A percentile compares a stretch with the other conserved stretches of the same genome.
Evolutionary conservation across 1,140 invertebrate species (phyloP).

Genomic region (Drosophila biarmipes): DNA sequence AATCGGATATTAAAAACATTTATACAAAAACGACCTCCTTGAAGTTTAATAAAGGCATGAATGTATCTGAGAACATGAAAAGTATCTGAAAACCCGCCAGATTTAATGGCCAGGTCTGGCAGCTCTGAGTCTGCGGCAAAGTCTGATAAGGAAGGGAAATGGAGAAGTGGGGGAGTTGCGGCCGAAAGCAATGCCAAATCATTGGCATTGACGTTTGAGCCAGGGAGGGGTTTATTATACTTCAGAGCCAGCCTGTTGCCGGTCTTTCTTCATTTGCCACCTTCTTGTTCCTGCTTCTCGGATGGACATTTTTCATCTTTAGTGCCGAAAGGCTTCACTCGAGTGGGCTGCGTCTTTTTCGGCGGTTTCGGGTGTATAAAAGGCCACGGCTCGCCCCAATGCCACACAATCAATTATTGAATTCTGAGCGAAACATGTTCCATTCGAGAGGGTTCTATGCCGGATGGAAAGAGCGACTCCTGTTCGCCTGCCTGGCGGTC

Average conservation of each 20-base stretch:
- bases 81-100: background rate
- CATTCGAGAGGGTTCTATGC: conserved; percentile 3
- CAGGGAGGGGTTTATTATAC: conserved; percentile 50
- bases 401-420: conserved; percentile 64
- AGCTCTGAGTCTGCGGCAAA: background rate
- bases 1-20: too few relatives aligned
- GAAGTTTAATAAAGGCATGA: too few relatives aligned
- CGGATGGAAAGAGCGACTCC: background rate
- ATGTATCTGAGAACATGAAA: too few relatives aligned
- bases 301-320: conserved; percentile 46
- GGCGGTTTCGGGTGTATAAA: conserved; percentile 45
- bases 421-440: conserved; percentile 35
- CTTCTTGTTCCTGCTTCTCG: conserved; percentile 1
- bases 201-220: conserved; percentile 46
- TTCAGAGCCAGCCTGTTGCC: conserved; percentile 39
- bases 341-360: conserved; percentile 21
- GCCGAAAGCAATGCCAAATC: conserved; percentile 46
- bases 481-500: conserved; percentile 7
- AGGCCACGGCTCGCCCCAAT: conserved; percentile 20
- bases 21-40: too few relatives aligned
- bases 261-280: conserved; percentile 23
- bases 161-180: background rate
- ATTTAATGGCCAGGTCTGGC: background rate
- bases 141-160: conserved; percentile 1
- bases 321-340: conserved; percentile 45